phyloP scores from a whole-genome alignment of 2,113 vertebrate species.

The Eublepharis macularius region DNA sequence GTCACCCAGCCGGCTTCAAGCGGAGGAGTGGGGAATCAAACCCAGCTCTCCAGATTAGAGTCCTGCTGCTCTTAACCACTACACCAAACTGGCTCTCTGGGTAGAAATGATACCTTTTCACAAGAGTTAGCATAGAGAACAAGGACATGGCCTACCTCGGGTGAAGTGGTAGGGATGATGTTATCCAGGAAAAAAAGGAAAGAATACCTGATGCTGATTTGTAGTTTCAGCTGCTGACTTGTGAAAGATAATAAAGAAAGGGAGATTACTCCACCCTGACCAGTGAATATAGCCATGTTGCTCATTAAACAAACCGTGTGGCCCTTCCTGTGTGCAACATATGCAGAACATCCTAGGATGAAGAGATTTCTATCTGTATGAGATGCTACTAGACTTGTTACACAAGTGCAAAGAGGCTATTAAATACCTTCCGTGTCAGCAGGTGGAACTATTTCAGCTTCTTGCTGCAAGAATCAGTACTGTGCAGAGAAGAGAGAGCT shows the following conservation, averaged over 20 bases:
- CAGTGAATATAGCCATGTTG: constrained; percentile 1
- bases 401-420: neutral
- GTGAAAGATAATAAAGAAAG: constrained; percentile 38
- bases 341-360: neutral
- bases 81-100: too few species aligned
- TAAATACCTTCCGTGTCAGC: neutral
- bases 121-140: accelerated
- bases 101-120: accelerated
- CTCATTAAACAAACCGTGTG: constrained; percentile 43
- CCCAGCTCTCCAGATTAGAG: too few species aligned
- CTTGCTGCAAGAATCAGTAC: neutral
- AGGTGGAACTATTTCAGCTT: neutral
- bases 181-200: constrained; percentile 39
- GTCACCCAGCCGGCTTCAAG: too few species aligned
- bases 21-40: too few species aligned
- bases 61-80: too few species aligned
- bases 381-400: neutral
- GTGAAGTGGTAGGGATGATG: neutral
- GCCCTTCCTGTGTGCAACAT: constrained; percentile 15
- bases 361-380: neutral
- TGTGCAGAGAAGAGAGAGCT: too few species aligned
- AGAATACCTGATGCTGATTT: constrained; percentile 36
- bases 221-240: constrained; percentile 41
- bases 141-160: neutral
- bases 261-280: neutral